Evolutionary conservation across 1,140 invertebrate genomes (phyloP), one percentile per base, ranked within the genome.

Genomic region (Hydropsyche tenuis): DNA sequence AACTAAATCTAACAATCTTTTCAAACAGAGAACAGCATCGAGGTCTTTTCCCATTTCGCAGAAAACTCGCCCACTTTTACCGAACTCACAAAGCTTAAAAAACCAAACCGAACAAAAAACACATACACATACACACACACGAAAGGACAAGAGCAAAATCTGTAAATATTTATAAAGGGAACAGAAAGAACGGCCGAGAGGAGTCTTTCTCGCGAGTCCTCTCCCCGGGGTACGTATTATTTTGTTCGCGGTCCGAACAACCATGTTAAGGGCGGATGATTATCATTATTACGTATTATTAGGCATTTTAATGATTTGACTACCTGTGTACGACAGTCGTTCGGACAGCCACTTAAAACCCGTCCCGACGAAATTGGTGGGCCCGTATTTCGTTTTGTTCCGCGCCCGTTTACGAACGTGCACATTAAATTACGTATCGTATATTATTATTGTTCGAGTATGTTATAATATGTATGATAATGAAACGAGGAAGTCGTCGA

Each of bases 281-380:
- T 74, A 77, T 73, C 73, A 77, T 77, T 74, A 77, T 77, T 77
- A 74, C 70, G 73, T 77, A 77, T 77, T 77, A 77, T 77, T 77
- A 77, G 69, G 75, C 69, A 74, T 77, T 77, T 74, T 77, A 77
- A 77, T 77, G 73, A 64, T 68, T 71, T 43, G 66, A 73, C 72
- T 74, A 74, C 72, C 75, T 71, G 74, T 37, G 56, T 51, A 71
- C 64, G 75, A 76, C 75, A 70, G 60, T 71, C 30, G 20, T 63
- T 69, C 37, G 23, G 37, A 56, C 51, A 43, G 65, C 64, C 64
- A 46, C 42, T 60, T 56, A 30, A 37, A 46, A 64, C 51, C 48
- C 42, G 16, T 9, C 56, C 16, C 22, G 23, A 7, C n/a, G 23
- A 53, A 75, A 65, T 27, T 70, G n/a, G 46, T 63, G 6, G 27